Evolutionary conservation across 2,888 invertebrate genomes (phyloP).

Genomic region (Tipula confusa): DNA sequence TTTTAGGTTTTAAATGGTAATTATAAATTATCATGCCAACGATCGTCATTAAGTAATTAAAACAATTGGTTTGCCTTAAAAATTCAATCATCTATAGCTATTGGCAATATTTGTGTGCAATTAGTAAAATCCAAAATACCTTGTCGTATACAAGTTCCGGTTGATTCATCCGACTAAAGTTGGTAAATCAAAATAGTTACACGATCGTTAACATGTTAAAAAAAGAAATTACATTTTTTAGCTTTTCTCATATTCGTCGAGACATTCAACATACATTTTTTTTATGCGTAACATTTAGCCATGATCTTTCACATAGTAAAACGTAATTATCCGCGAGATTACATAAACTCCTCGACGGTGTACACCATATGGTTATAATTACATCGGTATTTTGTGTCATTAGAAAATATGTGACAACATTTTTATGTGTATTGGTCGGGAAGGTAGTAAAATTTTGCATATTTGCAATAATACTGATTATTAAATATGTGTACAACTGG

Average conservation of each 20-base stretch:
- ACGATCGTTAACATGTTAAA: not conserved
- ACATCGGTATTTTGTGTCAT: not conserved
- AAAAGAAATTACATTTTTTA: not conserved
- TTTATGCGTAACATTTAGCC: not conserved
- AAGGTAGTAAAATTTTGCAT: not conserved
- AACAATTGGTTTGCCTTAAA: no score
- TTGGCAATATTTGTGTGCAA: no score
- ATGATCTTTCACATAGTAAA: not conserved
- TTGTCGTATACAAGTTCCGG: not conserved
- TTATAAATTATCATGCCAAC: no score
- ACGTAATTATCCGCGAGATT: not conserved
- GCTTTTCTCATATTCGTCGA: not conserved
- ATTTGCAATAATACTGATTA: not conserved
- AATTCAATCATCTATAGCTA: no score
- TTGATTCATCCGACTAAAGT: not conserved
- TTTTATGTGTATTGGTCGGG: not conserved
- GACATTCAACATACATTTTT: not conserved
- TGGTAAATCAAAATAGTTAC: not conserved
- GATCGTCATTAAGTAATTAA: no score
- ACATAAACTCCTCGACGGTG: not conserved
- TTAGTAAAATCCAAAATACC: no score
- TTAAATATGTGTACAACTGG: not conserved
- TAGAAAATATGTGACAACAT: not conserved
- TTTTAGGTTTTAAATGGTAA: no score
- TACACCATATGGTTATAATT: not conserved